phyloP scores from a whole-genome alignment of 2,113 vertebrate genomes.

The Gambusia holbrooki region DNA sequence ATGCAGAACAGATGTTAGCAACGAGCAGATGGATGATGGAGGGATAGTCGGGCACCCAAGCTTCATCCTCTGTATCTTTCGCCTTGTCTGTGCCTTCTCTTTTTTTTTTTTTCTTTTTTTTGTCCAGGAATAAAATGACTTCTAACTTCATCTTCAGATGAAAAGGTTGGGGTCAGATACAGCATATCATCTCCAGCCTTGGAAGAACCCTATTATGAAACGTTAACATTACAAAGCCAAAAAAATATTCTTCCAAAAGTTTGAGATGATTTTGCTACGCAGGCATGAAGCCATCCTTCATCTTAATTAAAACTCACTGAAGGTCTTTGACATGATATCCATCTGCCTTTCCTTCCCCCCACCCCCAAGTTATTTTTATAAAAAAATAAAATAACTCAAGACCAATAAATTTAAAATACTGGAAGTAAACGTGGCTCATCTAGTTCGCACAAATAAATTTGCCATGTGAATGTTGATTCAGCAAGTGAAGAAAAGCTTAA shows the following conservation, averaged over 20 bases:
- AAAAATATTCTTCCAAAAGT: not conserved
- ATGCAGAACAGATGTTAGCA: constrained; percentile 30
- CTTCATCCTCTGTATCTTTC: not conserved
- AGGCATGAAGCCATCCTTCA: not conserved
- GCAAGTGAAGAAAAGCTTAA: not conserved
- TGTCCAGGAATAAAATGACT: constrained; percentile 22
- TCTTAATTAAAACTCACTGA: not conserved
- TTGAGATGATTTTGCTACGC: not conserved
- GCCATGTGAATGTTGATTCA: not conserved
- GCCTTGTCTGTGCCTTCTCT: not conserved
- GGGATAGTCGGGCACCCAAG: constrained; percentile 8
- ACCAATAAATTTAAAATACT: not conserved
- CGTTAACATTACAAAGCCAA: no score
- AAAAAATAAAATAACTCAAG: not conserved
- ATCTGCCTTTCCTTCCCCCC: not conserved
- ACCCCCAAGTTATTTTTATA: no score
- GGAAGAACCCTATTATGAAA: not conserved
- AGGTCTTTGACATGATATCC: not conserved
- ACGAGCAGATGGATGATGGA: constrained; percentile 9
- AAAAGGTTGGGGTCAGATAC: not conserved
- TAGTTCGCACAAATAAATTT: not conserved
- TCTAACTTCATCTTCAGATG: constrained; percentile 3
- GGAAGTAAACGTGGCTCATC: not conserved
- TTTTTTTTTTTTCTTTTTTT: not conserved
- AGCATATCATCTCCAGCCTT: not conserved